Conservation (phyloP, 2,797 vertebrate genomes). For the Halcyon chelicuti region DNA sequence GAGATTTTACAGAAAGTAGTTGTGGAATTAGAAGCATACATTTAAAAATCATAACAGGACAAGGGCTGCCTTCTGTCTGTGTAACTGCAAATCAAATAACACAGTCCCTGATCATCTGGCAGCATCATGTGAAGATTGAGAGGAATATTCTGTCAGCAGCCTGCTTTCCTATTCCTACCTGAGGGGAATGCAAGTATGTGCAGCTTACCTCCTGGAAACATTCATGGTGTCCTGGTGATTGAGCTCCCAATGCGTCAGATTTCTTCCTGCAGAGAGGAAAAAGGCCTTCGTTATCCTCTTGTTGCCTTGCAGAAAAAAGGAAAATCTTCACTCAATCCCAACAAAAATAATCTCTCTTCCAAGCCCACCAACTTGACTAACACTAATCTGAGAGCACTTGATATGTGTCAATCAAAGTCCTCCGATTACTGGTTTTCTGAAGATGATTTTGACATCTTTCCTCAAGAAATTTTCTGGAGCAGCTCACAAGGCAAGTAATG, state of each 20-base stretch:
- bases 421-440: neutral
- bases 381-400: neutral
- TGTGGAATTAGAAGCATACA: neutral
- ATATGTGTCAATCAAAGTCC: neutral
- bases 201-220: conserved; percentile 69
- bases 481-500: conserved; percentile 27
- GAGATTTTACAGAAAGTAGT: neutral
- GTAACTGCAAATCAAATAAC: neutral
- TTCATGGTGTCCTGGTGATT: conserved; percentile 47
- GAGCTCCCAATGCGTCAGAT: neutral
- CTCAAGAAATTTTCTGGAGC: conserved; percentile 5
- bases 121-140: neutral
- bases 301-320: neutral
- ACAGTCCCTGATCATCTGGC: neutral
- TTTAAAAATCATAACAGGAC: neutral
- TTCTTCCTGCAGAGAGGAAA: neutral
- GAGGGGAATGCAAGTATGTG: neutral
- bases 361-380: neutral
- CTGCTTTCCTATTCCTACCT: neutral
- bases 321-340: neutral
- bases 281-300: neutral
- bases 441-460: neutral
- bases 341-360: neutral
- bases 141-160: neutral
- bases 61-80: neutral